A percentile compares a stretch with the other conserved stretches of the same genome.
These are phyloP conservation scores for Piezodorus guildinii DNA, from an alignment of 1,140 invertebrate genomes.

Conservation along the genomic window DNA sequence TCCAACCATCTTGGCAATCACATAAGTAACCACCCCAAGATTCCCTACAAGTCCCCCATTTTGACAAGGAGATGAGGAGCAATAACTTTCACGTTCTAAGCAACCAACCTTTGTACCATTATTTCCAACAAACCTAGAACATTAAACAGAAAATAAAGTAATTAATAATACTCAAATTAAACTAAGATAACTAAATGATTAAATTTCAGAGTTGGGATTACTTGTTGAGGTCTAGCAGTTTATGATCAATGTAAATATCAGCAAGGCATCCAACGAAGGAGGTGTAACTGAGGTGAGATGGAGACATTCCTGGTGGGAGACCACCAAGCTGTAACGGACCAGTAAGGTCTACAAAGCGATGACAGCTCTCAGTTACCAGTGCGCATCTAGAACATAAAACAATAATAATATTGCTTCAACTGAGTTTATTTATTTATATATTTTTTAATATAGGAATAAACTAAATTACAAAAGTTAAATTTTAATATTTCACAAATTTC, in stretches of 20 bases:
- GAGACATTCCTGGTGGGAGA: conserved; percentile 64
- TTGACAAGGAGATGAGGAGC: conserved; percentile 68
- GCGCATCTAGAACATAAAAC: conserved; percentile 47
- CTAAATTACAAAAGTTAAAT: no score
- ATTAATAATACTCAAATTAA: no score
- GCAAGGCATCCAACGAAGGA: conserved; percentile 85
- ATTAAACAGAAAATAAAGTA: conserved; percentile 17
- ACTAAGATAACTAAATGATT: no score
- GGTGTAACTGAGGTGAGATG: conserved; percentile 60
- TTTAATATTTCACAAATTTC: no score
- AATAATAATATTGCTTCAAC: no score
- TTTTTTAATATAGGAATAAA: no score
- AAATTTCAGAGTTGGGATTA: conserved; percentile 30
- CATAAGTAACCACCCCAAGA: conserved; percentile 82
- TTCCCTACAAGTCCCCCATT: conserved; percentile 78
- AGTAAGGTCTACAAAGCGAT: conserved; percentile 88
- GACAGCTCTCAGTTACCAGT: conserved; percentile 80
- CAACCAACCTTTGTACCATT: conserved; percentile 82
- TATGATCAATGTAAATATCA: conserved; percentile 77
- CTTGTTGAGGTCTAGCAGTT: conserved; percentile 79
- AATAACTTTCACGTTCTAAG: conserved; percentile 70
- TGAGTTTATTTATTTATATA: no score
- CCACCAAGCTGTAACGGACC: conserved; percentile 92
- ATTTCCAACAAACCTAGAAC: conserved; percentile 67
- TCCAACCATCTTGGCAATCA: conserved; percentile 69